Evolutionary conservation across 92 coral and sea anemone species (phyloP), one percentile per base, ranked within the genome.

Genomic region (Montipora capitata): DNA sequence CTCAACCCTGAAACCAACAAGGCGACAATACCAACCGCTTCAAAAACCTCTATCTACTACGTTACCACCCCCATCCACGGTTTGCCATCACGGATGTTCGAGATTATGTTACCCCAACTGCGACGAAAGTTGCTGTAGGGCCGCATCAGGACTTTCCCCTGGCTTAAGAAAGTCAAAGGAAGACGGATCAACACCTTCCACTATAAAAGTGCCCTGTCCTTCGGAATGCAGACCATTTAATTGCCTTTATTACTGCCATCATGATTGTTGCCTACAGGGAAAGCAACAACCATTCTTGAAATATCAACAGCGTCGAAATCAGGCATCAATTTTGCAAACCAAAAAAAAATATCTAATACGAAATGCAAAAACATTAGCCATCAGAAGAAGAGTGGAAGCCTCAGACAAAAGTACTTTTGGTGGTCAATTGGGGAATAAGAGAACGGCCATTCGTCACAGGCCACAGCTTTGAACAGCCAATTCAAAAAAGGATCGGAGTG

Each of bases 231-330:
- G 98, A 49, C 98, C 98, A 3, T 95, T 69, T 45, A 95, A 93
- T 76, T 95, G 98, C 68, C 94, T 93, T 12, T 87, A 94, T 11
- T 93, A 95, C 57, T 95, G 98, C 49, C 98, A 95, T 57, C 98
- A 95, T 58, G 98, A 93, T 59, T 95, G 98, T 44, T 95, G 98
- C 77, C 85, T 95, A 52, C 87, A 89, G 76, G 74, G 77, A 16
- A 82, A 66, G 9, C 51, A n/a, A 18, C 7, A 42, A 57, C 7
- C 62, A 12, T 38, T 4, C 5, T 10, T 15, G 40, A 69, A 81
- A 68, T 35, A 10, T 35, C 44, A 38, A 67, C 14, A 39, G 56
- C 76, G 68, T 38, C 76, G 76, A 39, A 64, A 14, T 39, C 76
- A 81, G 54, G 27, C 74, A 13, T 35, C 40, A 52, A 15, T 18